phyloP scores from a whole-genome alignment of 2,113 vertebrate genomes.

The Trochalopteron elliotii region DNA sequence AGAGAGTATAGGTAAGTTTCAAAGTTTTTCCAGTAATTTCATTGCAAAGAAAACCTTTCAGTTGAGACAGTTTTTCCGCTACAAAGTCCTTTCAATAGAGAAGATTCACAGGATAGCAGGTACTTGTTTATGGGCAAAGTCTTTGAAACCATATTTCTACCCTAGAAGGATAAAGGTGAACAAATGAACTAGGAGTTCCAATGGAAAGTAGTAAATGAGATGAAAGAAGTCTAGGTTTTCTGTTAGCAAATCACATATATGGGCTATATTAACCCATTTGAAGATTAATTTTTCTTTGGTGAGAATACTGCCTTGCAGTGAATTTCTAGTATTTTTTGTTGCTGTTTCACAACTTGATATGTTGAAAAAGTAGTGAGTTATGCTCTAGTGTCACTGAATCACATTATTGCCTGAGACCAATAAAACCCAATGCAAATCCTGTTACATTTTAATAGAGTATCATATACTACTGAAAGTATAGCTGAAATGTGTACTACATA shows the following conservation, averaged over 20 bases:
- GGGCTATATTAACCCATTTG: background rate
- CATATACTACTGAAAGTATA: background rate
- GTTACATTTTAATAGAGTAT: background rate
- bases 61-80: background rate
- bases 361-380: background rate
- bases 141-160: background rate
- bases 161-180: background rate
- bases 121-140: background rate
- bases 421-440: background rate
- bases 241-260: background rate
- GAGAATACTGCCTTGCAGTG: background rate
- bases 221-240: background rate
- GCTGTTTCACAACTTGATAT: background rate
- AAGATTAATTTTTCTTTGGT: background rate
- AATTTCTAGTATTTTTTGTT: background rate
- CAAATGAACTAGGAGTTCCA: background rate
- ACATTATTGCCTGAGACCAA: background rate
- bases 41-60: background rate
- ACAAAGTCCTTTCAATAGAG: background rate
- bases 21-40: background rate
- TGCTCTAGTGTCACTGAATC: background rate
- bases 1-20: background rate
- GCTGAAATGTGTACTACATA: background rate
- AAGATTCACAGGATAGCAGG: background rate
- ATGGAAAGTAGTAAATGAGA: background rate